phyloP scores from a whole-genome alignment of 2,113 vertebrate species.

The Pao palembangensis region DNA sequence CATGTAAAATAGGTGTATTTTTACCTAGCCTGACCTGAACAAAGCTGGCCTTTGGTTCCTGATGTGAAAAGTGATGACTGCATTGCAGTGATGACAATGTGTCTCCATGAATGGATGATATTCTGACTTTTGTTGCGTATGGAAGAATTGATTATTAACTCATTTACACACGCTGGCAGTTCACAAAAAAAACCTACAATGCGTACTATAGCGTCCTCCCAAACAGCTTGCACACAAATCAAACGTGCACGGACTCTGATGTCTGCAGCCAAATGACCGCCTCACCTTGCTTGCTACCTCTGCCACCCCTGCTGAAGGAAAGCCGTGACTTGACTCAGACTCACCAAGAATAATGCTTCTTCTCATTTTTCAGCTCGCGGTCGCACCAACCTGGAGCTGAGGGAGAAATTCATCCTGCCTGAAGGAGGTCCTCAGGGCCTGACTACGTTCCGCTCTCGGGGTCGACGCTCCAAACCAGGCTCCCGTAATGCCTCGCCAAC shows the following conservation, averaged over 20 bases:
- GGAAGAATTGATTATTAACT: background rate
- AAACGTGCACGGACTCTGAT: slow-evolving; percentile 37
- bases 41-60: background rate
- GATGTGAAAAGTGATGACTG: background rate
- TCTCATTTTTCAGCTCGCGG: slow-evolving; percentile 81
- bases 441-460: slow-evolving; percentile 90
- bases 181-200: slow-evolving; percentile 5
- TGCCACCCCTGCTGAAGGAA: slow-evolving; percentile 53
- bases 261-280: slow-evolving; percentile 53
- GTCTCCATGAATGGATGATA: slow-evolving; percentile 10
- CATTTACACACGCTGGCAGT: slow-evolving; percentile 13
- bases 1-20: background rate
- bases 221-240: slow-evolving; percentile 39
- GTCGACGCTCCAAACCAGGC: slow-evolving; percentile 91
- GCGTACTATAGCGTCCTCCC: background rate
- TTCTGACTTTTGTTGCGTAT: slow-evolving; percentile 47
- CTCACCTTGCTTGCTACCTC: slow-evolving; percentile 63
- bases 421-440: slow-evolving; percentile 92
- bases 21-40: too few relatives aligned
- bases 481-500: slow-evolving; percentile 94
- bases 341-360: background rate
- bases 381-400: slow-evolving; percentile 94
- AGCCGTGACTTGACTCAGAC: accelerated
- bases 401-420: slow-evolving; percentile 96
- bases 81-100: slow-evolving; percentile 4